Conservation (phyloP, 2,113 vertebrate species). For the Asarcornis scutulata region DNA sequence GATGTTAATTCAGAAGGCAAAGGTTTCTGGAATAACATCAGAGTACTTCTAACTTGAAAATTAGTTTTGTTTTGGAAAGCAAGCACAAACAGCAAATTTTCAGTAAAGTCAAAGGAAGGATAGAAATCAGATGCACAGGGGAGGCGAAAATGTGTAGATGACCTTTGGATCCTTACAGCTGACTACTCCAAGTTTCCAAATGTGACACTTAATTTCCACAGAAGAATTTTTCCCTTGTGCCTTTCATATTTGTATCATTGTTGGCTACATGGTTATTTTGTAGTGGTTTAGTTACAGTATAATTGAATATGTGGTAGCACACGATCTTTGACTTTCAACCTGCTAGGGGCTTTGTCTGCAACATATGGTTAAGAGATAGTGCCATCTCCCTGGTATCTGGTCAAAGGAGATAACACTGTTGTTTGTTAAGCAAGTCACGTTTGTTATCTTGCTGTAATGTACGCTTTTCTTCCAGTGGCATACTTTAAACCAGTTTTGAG, state of each 20-base stretch:
- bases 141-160: background rate
- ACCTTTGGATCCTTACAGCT: background rate
- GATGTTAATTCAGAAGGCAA: background rate
- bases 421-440: background rate
- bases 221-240: background rate
- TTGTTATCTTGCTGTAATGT: slow-evolving; percentile 19
- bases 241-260: accelerated
- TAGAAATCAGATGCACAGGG: background rate
- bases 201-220: accelerated
- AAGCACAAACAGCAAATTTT: background rate
- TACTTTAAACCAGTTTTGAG: background rate
- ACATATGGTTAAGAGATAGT: background rate
- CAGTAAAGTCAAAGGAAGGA: background rate
- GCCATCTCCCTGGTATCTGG: slow-evolving; percentile 16
- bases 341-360: slow-evolving; percentile 24
- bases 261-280: background rate
- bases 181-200: background rate
- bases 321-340: background rate
- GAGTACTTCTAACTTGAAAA: background rate
- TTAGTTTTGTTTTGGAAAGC: background rate
- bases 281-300: background rate
- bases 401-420: slow-evolving; percentile 23
- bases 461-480: background rate
- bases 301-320: background rate
- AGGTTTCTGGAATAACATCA: background rate